Conservation (phyloP, 1,140 invertebrate species). For the Drosophila santomea region DNA sequence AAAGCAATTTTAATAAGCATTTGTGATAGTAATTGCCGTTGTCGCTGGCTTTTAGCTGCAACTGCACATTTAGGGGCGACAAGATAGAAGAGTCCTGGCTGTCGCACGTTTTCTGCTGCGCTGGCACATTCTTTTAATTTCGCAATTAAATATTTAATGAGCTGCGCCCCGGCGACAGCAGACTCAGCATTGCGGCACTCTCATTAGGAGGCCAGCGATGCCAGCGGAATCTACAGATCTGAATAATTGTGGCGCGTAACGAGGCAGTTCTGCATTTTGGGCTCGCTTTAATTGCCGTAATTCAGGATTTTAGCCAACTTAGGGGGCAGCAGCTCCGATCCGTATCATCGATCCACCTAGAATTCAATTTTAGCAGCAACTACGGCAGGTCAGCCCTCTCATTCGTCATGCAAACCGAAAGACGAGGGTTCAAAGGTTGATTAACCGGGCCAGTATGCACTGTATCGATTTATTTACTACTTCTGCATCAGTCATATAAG, state of each 20-base stretch:
- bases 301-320: slow-evolving; percentile 14
- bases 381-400: background rate
- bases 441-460: slow-evolving; percentile 3
- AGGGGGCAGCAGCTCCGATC: slow-evolving; percentile 12
- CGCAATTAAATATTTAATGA: slow-evolving; percentile 80
- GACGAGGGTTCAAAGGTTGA: slow-evolving; percentile 13
- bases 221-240: slow-evolving; percentile 26
- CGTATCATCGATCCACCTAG: slow-evolving; percentile 13
- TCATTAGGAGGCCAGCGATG: slow-evolving; percentile 36
- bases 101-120: slow-evolving; percentile 45
- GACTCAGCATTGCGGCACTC: slow-evolving; percentile 39
- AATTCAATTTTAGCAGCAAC: slow-evolving; percentile 14
- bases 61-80: slow-evolving; percentile 43
- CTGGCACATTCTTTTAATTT: slow-evolving; percentile 78
- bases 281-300: slow-evolving; percentile 13
- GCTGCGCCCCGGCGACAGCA: slow-evolving; percentile 35
- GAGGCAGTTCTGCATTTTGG: slow-evolving; percentile 1
- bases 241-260: slow-evolving; percentile 51
- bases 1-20: slow-evolving; percentile 71
- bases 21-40: slow-evolving; percentile 65
- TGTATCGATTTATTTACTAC: background rate
- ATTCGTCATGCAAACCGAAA: slow-evolving; percentile 26
- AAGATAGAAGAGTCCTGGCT: slow-evolving; percentile 9
- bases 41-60: slow-evolving; percentile 41
- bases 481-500: no score